Evolutionary conservation across 2,888 invertebrate genomes (phyloP), one percentile per base, ranked within the genome.

Genomic region (Macroteleia sp.): DNA sequence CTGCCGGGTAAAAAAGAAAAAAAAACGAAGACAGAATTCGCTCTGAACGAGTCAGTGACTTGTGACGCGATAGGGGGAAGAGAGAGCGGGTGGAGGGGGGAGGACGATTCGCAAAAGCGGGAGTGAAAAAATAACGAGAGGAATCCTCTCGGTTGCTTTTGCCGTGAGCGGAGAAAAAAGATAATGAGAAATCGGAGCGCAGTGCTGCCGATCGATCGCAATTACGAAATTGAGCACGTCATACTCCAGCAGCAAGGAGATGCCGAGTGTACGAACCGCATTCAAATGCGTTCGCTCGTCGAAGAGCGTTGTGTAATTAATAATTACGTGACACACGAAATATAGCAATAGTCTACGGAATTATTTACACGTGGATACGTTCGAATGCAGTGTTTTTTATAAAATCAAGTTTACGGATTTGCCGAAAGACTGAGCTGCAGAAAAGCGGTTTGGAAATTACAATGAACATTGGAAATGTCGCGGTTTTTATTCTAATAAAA

Each of bases 181-280:
- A 67, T 67, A 67, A 73, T 62, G 76, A 73, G 69, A 76, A 69
- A 75, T 74, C 52, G 59, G 78, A 50, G 54, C 46, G 32, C 48
- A 36, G 70, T 14, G 54, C 62, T 50, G 44, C 46, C 79, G 62
- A 76, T 77, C 76, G 76, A 76, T 76, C 52, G 76, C 76, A 76
- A 76, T 76, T 76, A 70, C 76, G 56, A 69, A 70, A 76, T 76
- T 67, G 71, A 64, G 30, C 67, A 69, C 54, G 73, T 64, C 70
- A 20, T 28, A 46, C 52, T 36, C 44, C 19, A 16, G 30, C 19
- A 16, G 30, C 32, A 12, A 42, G 54, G 66, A 52, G 56, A 57
- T 17, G 30, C 44, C 22, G 19, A 1, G 25, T n/a, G 20, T 8
- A 17, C 25, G 28, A 28, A 25, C 9, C 34, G 22, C 19, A 61